Conservation (phyloP, 2,113 vertebrate species). For the Rhinoderma darwinii region DNA sequence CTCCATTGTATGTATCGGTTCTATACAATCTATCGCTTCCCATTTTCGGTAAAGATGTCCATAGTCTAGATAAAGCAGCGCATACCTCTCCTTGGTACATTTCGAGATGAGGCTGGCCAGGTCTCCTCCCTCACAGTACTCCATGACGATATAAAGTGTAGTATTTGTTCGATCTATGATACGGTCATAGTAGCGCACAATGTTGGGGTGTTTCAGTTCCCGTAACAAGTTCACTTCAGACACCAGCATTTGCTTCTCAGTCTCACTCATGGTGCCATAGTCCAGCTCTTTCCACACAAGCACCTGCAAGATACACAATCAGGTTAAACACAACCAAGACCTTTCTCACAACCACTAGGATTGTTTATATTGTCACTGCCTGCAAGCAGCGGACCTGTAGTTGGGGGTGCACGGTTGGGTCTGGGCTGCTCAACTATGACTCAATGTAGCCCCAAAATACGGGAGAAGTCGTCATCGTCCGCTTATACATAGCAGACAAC, state of each 20-base stretch:
- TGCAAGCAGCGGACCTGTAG: no score
- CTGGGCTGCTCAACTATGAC: no score
- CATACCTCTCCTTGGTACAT: conserved; percentile 86
- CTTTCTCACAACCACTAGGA: no score
- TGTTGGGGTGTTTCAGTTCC: conserved; percentile 92
- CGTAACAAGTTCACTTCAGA: conserved; percentile 95
- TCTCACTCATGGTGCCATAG: conserved; percentile 91
- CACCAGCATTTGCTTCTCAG: conserved; percentile 96
- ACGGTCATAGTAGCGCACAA: conserved; percentile 91
- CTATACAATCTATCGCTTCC: background rate
- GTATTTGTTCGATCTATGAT: conserved; percentile 90
- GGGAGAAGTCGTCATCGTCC: no score
- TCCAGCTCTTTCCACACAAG: conserved; percentile 97
- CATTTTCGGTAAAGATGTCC: no score
- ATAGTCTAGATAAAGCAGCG: background rate
- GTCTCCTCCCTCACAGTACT: conserved; percentile 93
- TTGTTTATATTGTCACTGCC: no score
- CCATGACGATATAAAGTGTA: conserved; percentile 95
- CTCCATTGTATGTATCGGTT: no score
- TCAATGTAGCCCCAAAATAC: no score
- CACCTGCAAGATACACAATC: conserved; percentile 72
- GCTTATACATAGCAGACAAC: no score
- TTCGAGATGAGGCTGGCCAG: conserved; percentile 85
- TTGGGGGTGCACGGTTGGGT: no score
- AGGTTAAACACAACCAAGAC: no score